Conservation (phyloP, 2,113 vertebrate species). For the Corydoras maculifer region DNA sequence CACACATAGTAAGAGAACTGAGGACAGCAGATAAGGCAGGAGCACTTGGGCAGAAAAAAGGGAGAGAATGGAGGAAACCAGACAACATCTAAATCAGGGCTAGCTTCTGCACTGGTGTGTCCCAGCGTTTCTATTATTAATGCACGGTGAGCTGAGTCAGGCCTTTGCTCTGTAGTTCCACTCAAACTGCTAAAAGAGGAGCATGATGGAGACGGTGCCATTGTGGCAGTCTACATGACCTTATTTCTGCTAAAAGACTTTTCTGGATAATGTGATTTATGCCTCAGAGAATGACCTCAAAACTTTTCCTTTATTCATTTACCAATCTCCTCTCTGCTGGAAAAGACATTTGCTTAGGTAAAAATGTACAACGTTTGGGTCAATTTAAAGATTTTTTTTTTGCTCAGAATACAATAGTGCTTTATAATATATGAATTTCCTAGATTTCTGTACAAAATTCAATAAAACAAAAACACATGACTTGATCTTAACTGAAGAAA, state of each 20-base stretch:
- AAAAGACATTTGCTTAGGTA: constrained; percentile 16
- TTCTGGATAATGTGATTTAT: constrained; percentile 66
- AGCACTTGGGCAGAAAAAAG: constrained; percentile 20
- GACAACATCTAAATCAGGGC: constrained; percentile 38
- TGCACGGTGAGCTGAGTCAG: constrained; percentile 61
- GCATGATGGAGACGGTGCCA: constrained; percentile 57
- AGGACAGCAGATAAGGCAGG: constrained; percentile 36
- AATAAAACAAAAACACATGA: no score
- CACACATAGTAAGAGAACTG: constrained; percentile 30
- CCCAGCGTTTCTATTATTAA: constrained; percentile 63
- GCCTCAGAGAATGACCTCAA: constrained; percentile 58
- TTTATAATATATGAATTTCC: no score
- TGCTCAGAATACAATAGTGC: no score
- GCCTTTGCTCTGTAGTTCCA: constrained; percentile 52
- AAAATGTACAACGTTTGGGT: constrained; percentile 1
- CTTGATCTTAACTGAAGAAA: no score
- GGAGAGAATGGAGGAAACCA: not conserved
- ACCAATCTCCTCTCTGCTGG: not conserved
- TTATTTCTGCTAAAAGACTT: constrained; percentile 57
- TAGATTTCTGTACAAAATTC: no score
- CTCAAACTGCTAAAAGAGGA: constrained; percentile 48
- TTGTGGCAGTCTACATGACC: constrained; percentile 57
- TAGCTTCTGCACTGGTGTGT: constrained; percentile 40
- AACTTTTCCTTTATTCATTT: constrained; percentile 48
- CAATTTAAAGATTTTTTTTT: not conserved